Base-by-base conservation (phyloP, 2,888 invertebrate genomes). In the Synergus umbraculus region DNA sequence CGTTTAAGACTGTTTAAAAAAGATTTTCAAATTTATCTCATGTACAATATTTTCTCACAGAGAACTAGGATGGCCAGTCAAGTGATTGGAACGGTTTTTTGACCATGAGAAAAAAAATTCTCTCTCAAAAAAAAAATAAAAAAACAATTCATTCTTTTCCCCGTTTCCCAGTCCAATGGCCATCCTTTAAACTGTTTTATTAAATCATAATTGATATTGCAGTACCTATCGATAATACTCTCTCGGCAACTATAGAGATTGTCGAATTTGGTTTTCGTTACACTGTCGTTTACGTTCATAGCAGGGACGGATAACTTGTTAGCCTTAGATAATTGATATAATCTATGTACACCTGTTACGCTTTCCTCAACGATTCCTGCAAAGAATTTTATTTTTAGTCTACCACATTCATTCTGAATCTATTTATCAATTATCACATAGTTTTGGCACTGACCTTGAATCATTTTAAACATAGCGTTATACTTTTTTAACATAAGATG, bases 271-370 rank as follows among this genome's bases (percentile, higher is more conserved):
- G 98, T 98, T 94, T 99, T 99, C 2, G 98, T 99, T 64, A 99
- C 98, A 4, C 98, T 98, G 92, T 99, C 99, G 92, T 99, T 99
- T 54, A 99, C 98, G 92, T 99, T 99, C 98, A 99, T 99, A 1
- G 99, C 99, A 2, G 99, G 98, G 37, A 98, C 98, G 54, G 97
- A 96, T 81, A 99, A 93, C 93, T 98, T 98, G 79, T 97, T 97
- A 18, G 97, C 97, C 93, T 98, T 98, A 69, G 98, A 98, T 60
- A 99, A 94, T 92, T 99, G 98, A 92, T 99, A 99, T 78, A 99
- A 93, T 82, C 99, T 95, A 93, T 99, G 99, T 0, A 99, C 98
- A n/a, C 99, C 99, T 0, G 99, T 99, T 63, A 98, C 98, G 89
- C 98, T 98, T 92, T 99, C 99, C 92, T 99, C 99, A 4, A 98